Evolutionary conservation across 2,797 vertebrate species (phyloP), one percentile per base, ranked within the genome.

Genomic region (Melanotaenia pygmaea): DNA sequence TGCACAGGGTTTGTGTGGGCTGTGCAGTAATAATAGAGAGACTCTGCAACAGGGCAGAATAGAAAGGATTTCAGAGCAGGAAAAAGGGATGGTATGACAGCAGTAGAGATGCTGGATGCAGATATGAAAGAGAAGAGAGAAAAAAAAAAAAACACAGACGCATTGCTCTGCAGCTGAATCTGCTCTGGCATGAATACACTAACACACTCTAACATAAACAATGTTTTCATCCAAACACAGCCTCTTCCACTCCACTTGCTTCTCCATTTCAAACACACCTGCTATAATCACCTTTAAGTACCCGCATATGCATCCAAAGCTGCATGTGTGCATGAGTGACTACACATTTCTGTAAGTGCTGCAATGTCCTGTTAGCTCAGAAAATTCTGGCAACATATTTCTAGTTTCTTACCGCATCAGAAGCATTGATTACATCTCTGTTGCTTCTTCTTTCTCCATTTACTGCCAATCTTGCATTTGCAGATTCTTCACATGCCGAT

Each of bases 371-470:
- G 66, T 59, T 60, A 76, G 74, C 51, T 58, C 24, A 35, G 22
- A 76, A 64, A 78, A 82, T 67, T 47, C 62, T 20, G 53, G 65
- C 54, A 74, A 67, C 54, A 83, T 10, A 69, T 84, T 76, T 72
- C 43, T 83, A 79, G 60, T 81, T 81, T 86, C 94, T 88, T 94
- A 95, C 94, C 94, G 56, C 87, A 79, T 70, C 64, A 78, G 79
- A 80, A 87, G 76, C 79, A 61, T 47, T 30, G 51, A 68, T 84
- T 80, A 74, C 89, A 85, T 92, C 54, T 72, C 67, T 64, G 70
- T 69, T 20, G 10, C 61, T 62, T 81, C 78, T 79, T 59, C 61
- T 34, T 56, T 70, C 75, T 79, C 59, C 67, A 59, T 78, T 69
- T 54, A 67, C 50, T 67, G 60, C 68, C 71, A 71, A 43, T 65